phyloP scores from a whole-genome alignment of 2,113 vertebrate genomes.

The Gambusia affinis region DNA sequence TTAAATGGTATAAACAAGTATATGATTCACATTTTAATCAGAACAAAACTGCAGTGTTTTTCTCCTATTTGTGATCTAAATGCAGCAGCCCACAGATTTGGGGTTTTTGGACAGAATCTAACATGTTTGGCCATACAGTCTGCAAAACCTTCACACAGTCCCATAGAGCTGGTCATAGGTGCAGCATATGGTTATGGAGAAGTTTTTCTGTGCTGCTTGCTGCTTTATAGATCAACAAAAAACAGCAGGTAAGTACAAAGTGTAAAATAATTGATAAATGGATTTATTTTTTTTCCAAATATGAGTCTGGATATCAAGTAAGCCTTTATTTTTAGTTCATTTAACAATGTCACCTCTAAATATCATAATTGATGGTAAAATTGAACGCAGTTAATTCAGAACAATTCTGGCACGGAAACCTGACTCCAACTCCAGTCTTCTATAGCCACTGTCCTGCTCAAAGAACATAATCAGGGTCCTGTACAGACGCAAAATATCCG shows the following conservation, averaged over 20 bases:
- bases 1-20: too few species aligned
- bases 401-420: background rate
- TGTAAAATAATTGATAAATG: background rate
- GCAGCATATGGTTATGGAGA: background rate
- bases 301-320: background rate
- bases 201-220: background rate
- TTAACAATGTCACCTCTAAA: background rate
- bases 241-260: background rate
- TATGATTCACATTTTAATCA: too few species aligned
- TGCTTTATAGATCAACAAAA: background rate
- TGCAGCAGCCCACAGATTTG: too few species aligned
- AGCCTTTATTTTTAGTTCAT: too few species aligned
- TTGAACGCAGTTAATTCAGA: background rate
- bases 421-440: background rate
- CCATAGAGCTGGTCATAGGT: background rate
- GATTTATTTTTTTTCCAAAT: background rate
- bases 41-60: background rate
- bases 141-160: too few species aligned
- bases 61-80: background rate
- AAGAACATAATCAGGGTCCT: background rate
- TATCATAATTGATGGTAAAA: background rate
- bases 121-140: background rate
- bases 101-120: background rate
- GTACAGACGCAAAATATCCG: background rate
- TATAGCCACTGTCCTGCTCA: background rate